These are phyloP conservation scores for Halesus radiatus DNA, from an alignment of 1,140 invertebrate species.

Conservation along the genomic window DNA sequence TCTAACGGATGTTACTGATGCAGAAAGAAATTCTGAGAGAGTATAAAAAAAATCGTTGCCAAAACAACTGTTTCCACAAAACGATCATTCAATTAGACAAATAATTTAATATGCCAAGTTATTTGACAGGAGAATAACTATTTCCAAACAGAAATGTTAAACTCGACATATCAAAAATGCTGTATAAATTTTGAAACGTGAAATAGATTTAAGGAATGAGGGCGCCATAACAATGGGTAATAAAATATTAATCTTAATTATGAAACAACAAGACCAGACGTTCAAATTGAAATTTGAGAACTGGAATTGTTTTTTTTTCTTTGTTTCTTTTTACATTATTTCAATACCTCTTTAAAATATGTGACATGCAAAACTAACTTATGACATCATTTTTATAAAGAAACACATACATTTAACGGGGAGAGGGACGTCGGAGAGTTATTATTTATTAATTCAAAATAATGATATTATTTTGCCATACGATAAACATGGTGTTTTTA, in stretches of 20 bases:
- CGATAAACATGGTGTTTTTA: too few species aligned
- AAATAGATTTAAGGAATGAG: not conserved
- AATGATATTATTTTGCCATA: too few species aligned
- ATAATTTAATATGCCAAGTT: too few species aligned
- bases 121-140: too few species aligned
- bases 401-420: too few species aligned
- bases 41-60: too few species aligned
- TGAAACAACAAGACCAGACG: not conserved
- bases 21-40: too few species aligned
- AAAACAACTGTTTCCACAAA: too few species aligned
- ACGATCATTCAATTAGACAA: too few species aligned
- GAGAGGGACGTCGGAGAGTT: too few species aligned
- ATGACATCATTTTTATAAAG: not conserved
- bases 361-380: not conserved
- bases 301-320: not conserved
- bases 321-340: not conserved
- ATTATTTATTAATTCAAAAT: too few species aligned
- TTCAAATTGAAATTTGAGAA: conserved; percentile 3
- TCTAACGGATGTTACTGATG: too few species aligned
- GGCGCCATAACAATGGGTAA: conserved; percentile 16
- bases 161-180: not conserved
- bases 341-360: not conserved
- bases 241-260: conserved; percentile 20
- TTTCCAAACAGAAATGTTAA: not conserved
- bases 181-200: conserved; percentile 12